Evolutionary conservation across 2,797 vertebrate species (phyloP).

Genomic region (Calcarius lapponicus): DNA sequence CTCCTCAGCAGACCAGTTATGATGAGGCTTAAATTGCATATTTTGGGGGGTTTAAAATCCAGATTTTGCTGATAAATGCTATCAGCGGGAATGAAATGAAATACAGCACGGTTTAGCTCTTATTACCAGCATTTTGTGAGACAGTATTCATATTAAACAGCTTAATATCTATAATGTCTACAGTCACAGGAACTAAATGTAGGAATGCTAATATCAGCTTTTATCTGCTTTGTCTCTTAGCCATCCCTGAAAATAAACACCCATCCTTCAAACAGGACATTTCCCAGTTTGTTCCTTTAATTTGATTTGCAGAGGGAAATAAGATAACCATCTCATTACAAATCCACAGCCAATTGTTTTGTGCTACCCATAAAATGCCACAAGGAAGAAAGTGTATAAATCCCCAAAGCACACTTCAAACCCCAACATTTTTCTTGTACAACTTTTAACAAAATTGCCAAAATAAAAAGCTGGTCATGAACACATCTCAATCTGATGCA

Average conservation of each 20-base stretch:
- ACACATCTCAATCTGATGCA: neutral
- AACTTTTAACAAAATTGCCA: neutral
- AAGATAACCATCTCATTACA: neutral
- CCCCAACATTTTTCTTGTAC: neutral
- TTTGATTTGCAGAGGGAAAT: slow-evolving; percentile 27
- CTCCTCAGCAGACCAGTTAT: slow-evolving; percentile 87
- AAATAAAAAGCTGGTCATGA: neutral
- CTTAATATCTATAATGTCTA: slow-evolving; percentile 68
- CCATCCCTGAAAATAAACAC: neutral
- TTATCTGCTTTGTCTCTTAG: slow-evolving; percentile 48
- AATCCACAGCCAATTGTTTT: neutral
- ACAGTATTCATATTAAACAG: slow-evolving; percentile 63
- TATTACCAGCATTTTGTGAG: slow-evolving; percentile 78
- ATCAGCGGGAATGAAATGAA: slow-evolving; percentile 97
- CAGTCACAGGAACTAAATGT: slow-evolving; percentile 68
- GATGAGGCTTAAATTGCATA: slow-evolving; percentile 98
- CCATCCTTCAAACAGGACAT: neutral
- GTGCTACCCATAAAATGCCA: neutral
- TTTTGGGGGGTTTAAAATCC: slow-evolving; percentile 88
- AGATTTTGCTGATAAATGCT: slow-evolving; percentile 99
- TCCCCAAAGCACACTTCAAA: neutral
- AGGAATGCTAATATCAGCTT: slow-evolving; percentile 65
- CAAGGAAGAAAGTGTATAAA: neutral
- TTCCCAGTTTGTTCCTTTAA: slow-evolving; percentile 15
- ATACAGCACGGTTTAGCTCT: slow-evolving; percentile 88